phyloP scores from a whole-genome alignment of 2,888 invertebrate species.

The Ophion slaviceki region DNA sequence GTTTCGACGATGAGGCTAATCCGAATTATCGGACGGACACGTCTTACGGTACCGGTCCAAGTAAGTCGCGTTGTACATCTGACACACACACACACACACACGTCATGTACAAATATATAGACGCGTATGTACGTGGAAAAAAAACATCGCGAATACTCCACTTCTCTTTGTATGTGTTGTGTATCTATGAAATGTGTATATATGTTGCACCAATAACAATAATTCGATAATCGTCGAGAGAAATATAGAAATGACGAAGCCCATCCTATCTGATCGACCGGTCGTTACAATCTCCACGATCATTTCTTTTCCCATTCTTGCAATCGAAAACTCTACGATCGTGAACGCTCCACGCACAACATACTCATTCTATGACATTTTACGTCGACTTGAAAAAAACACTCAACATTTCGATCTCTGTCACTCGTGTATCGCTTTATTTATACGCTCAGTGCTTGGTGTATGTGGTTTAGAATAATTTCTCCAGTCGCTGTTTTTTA shows the following conservation, averaged over 20 bases:
- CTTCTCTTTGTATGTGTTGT: neutral
- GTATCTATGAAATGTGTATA: neutral
- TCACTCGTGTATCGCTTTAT: neutral
- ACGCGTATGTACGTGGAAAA: neutral
- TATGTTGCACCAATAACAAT: neutral
- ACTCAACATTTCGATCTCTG: neutral
- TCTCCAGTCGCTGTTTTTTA: neutral
- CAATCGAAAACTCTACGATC: too few species aligned
- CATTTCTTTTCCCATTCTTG: neutral
- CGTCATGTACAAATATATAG: neutral
- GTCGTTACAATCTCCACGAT: neutral
- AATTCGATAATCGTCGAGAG: neutral
- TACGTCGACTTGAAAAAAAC: neutral
- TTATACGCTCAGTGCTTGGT: conserved; percentile 11
- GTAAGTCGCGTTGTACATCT: conserved; percentile 70
- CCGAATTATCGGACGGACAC: conserved; percentile 72
- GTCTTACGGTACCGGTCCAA: conserved; percentile 74
- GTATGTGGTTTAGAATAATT: neutral
- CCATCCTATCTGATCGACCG: neutral
- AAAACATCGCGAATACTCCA: neutral
- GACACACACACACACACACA: neutral
- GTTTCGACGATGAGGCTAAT: conserved; percentile 76
- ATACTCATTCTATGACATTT: neutral
- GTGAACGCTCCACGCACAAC: too few species aligned
- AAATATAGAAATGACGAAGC: neutral